Base-by-base conservation (phyloP, 2,797 vertebrate species). In the Macropodus opercularis region DNA sequence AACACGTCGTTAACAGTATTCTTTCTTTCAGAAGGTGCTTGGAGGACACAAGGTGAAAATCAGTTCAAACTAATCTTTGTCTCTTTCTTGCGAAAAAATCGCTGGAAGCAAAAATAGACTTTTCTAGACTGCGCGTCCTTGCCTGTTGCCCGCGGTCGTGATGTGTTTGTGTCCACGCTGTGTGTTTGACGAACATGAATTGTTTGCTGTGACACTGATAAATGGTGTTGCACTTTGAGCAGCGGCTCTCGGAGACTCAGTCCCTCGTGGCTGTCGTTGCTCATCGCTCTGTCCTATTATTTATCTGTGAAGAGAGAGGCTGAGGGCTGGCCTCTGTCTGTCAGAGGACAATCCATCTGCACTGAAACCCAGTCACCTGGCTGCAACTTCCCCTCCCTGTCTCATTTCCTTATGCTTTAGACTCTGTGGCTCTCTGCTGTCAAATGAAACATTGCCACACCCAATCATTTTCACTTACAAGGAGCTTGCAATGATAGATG, bases 131-230 rank as follows among this genome's bases (percentile, higher is more conserved):
- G 44, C 50, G 18, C 54, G 55, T 57, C 47, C 63, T 67, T 70
- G 47, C 43, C 26, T 67, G 46, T 68, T 63, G 69, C 38, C 55
- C 2, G 22, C 2, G 1, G 63, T 24, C 48, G 51, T 48, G 23
- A 24, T 67, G 52, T 21, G 55, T 52, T 12, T 31, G 34, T 70
- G 34, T 46, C 7, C 2, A 3, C 23, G 27, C 50, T 12, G 46
- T 67, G 69, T 48, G 72, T 64, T 80, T 65, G 34, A 40, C 59
- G 44, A 60, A 60, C 60, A 46, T 18, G 59, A 63, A 76, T 70
- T 63, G 81, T 81, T 72, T 75, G 72, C 72, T 24, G 40, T 85
- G 86, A 89, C 87, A 83, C 76, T 90, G 89, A 92, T 87, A 77
- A 88, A 91, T 86, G 78, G 71, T 50, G 18, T 43, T 60, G 73